Base-by-base conservation (phyloP, 2,888 invertebrate species). In the Lasioglossum zephyrum region DNA sequence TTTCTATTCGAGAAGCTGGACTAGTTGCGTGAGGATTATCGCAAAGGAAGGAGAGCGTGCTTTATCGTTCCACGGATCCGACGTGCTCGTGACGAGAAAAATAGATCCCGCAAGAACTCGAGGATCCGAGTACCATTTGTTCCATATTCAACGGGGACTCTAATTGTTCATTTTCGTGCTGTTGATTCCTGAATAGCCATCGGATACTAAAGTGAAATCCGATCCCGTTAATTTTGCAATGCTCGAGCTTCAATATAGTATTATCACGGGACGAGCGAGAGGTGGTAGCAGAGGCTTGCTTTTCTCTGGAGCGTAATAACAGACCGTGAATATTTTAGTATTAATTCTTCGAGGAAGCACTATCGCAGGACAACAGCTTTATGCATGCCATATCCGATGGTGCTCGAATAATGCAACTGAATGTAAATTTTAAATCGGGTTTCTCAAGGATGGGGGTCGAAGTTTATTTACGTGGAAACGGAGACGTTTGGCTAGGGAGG, bases 371-470 rank as follows among this genome's bases (percentile, higher is more conserved):
- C 85, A 85, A 76, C 70, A 72, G 79, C 85, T 85, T 85, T 85
- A 76, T 85, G 85, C 85, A 85, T 85, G 74, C 79, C 63, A 79
- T 85, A 85, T 85, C 72, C 72, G 57, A 73, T 73, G 86, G 75
- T 72, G 26, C 85, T 79, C 75, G 73, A 79, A 63, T 79, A n/a
- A n/a, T n/a, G 72, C 79, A 76, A 85, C 72, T 36, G 80, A 85
- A 85, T 85, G 79, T 85, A 85, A 85, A 85, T 85, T 85, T 85
- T 79, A 79, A 75, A 85, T 85, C 74, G 72, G 75, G 41, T 41
- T 36, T 57, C 73, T 73, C 49, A 22, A 57, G 72, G 66, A 66
- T 13, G 44, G 11, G 53, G 63, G 26, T 13, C 72, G 63, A 66
- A 44, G 53, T 49, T 79, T 85, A 85, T 85, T 85, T 85, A 85